Evolutionary conservation across 2,888 invertebrate genomes (phyloP).

Genomic region (Plutella xylostella): DNA sequence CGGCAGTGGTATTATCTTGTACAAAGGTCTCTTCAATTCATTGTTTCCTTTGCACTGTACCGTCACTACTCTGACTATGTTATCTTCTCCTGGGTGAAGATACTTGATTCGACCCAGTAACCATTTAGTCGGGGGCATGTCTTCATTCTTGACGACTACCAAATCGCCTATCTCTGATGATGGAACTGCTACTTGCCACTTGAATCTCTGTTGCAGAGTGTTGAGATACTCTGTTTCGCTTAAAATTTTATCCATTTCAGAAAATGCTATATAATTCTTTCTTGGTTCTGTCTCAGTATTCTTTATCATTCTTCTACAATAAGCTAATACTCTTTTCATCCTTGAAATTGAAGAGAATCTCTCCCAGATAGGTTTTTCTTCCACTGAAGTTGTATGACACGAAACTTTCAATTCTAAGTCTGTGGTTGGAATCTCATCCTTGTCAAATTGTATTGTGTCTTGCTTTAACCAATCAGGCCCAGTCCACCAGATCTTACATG

Average conservation of each 20-base stretch:
- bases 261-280: no score
- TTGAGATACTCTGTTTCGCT: constrained; percentile 22
- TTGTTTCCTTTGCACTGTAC: background rate
- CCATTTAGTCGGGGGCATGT: constrained; percentile 10
- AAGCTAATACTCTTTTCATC: no score
- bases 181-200: constrained; percentile 17
- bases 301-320: no score
- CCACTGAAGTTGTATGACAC: background rate
- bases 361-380: background rate
- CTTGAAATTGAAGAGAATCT: constrained; percentile 1
- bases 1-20: constrained; percentile 7
- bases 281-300: no score
- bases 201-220: constrained; percentile 18
- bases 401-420: background rate
- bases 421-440: background rate
- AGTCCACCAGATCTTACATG: no score
- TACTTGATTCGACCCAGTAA: constrained; percentile 1
- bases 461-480: background rate
- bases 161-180: constrained; percentile 13
- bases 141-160: constrained; percentile 4
- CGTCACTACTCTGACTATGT: background rate
- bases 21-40: constrained; percentile 6
- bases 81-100: background rate
- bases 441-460: background rate
- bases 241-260: no score